phyloP scores from a whole-genome alignment of 2,888 invertebrate species.

The Sinelater perroti region DNA sequence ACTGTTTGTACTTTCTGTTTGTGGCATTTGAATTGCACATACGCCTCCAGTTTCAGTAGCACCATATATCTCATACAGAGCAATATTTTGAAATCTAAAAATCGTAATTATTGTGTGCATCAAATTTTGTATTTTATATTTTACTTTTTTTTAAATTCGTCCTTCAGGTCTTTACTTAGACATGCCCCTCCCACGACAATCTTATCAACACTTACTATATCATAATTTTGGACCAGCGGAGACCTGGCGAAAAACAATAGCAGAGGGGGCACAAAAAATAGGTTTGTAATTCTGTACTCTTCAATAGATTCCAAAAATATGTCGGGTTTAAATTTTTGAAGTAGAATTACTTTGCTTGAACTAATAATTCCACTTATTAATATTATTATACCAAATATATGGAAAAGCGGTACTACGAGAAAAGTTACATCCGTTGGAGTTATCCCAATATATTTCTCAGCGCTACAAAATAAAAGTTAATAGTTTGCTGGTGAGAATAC shows the following conservation, averaged over 20 bases:
- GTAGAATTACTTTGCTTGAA: conserved; percentile 24
- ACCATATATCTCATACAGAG: conserved; percentile 24
- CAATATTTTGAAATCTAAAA: too few relatives aligned
- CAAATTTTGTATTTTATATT: too few relatives aligned
- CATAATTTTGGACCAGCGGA: conserved; percentile 75
- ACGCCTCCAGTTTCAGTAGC: conserved; percentile 11
- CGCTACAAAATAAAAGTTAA: too few relatives aligned
- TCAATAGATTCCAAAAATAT: conserved; percentile 74
- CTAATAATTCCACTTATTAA: not conserved
- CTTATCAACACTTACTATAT: conserved; percentile 72
- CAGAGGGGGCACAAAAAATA: conserved; percentile 81
- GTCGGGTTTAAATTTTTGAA: conserved; percentile 73
- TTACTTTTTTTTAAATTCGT: too few relatives aligned
- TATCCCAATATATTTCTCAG: too few relatives aligned
- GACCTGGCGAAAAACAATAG: conserved; percentile 82
- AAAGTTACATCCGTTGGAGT: not conserved
- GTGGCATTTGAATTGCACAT: conserved; percentile 3
- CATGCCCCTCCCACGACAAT: conserved; percentile 82
- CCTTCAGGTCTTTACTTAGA: conserved; percentile 71
- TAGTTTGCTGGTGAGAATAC: too few relatives aligned
- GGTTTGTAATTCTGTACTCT: conserved; percentile 70
- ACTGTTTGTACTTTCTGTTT: conserved; percentile 44
- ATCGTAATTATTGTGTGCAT: too few relatives aligned
- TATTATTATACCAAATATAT: conserved; percentile 1
- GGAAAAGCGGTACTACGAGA: not conserved